A percentile compares a stretch with the other conserved stretches of the same genome.
Evolutionary conservation across 1,140 invertebrate genomes (phyloP).

Genomic region (Chironomus striatipennis): DNA sequence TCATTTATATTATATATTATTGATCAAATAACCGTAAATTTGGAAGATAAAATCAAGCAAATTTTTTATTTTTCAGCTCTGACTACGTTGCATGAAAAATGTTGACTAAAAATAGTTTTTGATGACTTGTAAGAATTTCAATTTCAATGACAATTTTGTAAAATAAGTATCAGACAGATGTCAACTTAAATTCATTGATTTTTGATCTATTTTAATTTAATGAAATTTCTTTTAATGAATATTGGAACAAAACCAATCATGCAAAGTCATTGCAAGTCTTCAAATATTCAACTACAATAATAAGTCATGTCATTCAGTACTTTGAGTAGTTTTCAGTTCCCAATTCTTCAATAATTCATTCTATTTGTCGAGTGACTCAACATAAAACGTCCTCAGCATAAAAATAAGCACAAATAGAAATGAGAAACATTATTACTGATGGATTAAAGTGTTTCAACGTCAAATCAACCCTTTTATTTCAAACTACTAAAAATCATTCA

Average conservation of each 20-base stretch:
- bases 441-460: constrained; percentile 22
- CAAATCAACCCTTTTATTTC: constrained; percentile 19
- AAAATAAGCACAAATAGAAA: not conserved
- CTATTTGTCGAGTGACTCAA: constrained; percentile 20
- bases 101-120: too few relatives aligned
- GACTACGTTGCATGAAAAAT: not conserved
- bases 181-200: not conserved
- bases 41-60: not conserved
- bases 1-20: too few relatives aligned
- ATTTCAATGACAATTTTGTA: not conserved
- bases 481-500: not conserved
- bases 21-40: constrained; percentile 20
- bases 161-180: not conserved
- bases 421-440: constrained; percentile 10
- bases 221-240: not conserved
- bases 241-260: not conserved
- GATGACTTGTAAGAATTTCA: not conserved
- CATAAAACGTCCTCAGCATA: not conserved
- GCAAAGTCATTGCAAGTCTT: not conserved
- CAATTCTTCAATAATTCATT: not conserved
- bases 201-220: not conserved
- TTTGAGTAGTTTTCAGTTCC: not conserved
- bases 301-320: not conserved
- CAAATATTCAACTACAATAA: not conserved
- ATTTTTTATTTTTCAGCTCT: too few relatives aligned